Evolutionary conservation across 2,888 invertebrate species (phyloP), one percentile per base, ranked within the genome.

Genomic region (Maniola hyperantus): DNA sequence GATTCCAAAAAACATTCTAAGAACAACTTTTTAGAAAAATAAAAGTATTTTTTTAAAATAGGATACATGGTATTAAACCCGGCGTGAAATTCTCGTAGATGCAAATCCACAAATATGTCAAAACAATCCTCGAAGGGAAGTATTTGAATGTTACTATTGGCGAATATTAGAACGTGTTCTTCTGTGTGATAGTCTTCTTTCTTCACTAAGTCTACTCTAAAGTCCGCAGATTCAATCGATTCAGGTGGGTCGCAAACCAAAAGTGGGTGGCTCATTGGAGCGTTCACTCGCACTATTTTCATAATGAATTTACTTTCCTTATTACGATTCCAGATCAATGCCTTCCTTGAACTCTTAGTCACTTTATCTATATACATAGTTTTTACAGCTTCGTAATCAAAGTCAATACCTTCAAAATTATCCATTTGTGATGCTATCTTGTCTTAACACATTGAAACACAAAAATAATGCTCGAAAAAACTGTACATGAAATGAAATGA

Each of bases 121-220:
- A 64, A 67, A 51, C 69, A 58, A 15, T 71, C 64, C 51, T 69
- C 71, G 15, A 11, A 67, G 2, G 67, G 42, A 13, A 71, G 51
- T 18, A 69, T 33, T 55, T 67, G 61, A 20, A 39, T 60, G 5
- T 58, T 46, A 0, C 20, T 18, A 2, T 66, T n/a, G 5, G 62
- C 15, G 7, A 36, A 39, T 51, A 36, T 39, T 26, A 71, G 51
- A 39, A 51, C 62, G 33, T 66, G 42, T 4, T 15, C 54, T n/a
- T n/a, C n/a, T n/a, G n/a, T n/a, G n/a, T n/a, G n/a, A n/a, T n/a
- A n/a, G 20, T 44, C 65, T 10, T 67, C 33, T 2, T 67, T 39
- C 11, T 20, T 5, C 13, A 33, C 66, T 15, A 68, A 11, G 15
- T 68, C 59, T 18, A 48, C 48, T 15, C 8, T 48, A 18, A 15